Conservation (phyloP, 2,888 invertebrate species). For the Chloroclysta siterata region DNA sequence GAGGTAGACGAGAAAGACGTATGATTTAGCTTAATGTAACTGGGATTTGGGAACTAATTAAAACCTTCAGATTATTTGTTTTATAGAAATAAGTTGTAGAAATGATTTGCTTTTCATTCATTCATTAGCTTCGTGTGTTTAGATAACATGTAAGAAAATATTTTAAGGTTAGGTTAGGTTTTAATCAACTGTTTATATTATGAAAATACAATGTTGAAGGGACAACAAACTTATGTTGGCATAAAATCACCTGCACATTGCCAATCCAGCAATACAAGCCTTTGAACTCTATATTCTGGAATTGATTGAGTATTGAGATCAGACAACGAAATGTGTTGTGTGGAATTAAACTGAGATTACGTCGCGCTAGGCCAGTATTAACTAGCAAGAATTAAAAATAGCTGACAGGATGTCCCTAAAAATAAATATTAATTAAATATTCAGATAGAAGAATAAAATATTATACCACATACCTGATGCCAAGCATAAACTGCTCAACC, state of each 20-base stretch:
- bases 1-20: too few species aligned
- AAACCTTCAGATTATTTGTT: neutral
- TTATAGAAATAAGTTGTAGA: neutral
- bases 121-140: conserved; percentile 33
- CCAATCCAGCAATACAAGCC: too few species aligned
- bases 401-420: too few species aligned
- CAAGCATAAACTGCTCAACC: too few species aligned
- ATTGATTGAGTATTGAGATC: conserved; percentile 4
- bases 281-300: neutral
- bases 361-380: neutral
- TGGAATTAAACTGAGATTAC: conserved; percentile 11
- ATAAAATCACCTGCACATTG: too few species aligned
- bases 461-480: too few species aligned
- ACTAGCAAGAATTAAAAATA: too few species aligned
- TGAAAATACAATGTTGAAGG: neutral
- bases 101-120: conserved; percentile 37
- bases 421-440: too few species aligned
- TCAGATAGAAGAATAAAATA: too few species aligned
- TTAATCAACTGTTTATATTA: neutral
- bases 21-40: neutral
- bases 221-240: neutral
- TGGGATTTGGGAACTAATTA: neutral
- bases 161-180: neutral
- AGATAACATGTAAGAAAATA: conserved; percentile 20
- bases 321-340: conserved; percentile 18